phyloP scores from a whole-genome alignment of 2,113 vertebrate genomes.

The Clarias gariepinus region DNA sequence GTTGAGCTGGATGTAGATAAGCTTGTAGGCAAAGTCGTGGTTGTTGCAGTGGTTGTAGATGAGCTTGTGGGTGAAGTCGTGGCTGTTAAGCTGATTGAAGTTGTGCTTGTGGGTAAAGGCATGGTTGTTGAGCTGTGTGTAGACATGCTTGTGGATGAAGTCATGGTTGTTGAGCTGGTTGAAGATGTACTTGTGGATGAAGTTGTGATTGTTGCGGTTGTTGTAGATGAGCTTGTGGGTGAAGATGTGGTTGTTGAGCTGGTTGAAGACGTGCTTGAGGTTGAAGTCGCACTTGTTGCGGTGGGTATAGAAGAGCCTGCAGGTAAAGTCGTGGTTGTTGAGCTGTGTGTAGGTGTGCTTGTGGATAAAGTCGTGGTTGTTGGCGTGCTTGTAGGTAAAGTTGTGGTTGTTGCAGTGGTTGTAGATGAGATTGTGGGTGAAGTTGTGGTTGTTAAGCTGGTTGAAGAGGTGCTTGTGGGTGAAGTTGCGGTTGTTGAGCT shows the following conservation, averaged over 20 bases:
- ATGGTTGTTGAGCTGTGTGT: background rate
- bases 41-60: background rate
- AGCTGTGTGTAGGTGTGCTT: background rate
- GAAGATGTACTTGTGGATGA: background rate
- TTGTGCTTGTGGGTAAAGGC: background rate
- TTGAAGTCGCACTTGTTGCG: no score
- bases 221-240: background rate
- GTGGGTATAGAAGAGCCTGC: background rate
- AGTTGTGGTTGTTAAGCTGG: background rate
- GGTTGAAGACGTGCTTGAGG: no score
- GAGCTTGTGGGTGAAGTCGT: background rate
- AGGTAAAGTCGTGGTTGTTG: background rate
- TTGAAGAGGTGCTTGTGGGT: background rate
- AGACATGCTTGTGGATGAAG: background rate
- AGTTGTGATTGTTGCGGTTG: background rate
- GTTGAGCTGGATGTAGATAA: background rate
- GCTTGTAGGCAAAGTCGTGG: background rate
- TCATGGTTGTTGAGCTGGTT: fast-evolving
- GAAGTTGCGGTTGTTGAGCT: fast-evolving
- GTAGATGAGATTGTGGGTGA: background rate
- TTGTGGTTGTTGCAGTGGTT: background rate
- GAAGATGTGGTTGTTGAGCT: no score
- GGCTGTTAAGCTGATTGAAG: background rate
- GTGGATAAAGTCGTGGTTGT: background rate
- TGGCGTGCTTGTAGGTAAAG: background rate